Evolutionary conservation across 2,113 vertebrate genomes (phyloP).

Genomic region (Caranx ignobilis): DNA sequence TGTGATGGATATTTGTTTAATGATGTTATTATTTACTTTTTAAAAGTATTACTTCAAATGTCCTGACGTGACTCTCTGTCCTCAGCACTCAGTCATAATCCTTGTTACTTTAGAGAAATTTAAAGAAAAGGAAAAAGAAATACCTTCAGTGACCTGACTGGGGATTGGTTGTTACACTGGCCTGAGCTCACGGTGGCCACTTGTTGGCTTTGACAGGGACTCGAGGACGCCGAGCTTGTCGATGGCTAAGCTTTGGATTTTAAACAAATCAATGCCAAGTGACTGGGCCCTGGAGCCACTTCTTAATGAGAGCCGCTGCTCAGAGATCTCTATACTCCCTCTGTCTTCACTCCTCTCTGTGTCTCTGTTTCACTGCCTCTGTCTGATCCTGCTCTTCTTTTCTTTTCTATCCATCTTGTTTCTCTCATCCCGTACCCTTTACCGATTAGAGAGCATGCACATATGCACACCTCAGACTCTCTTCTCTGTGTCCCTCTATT

Average conservation of each 20-base stretch:
- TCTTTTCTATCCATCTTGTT: slow-evolving; percentile 27
- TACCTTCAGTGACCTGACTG: not conserved
- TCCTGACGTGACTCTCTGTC: slow-evolving; percentile 11
- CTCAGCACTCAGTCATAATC: not conserved
- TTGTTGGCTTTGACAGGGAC: slow-evolving; percentile 44
- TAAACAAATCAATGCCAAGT: slow-evolving; percentile 76
- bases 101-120: not conserved
- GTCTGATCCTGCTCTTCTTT: slow-evolving; percentile 24
- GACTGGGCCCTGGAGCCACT: slow-evolving; percentile 65
- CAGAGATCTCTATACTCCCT: slow-evolving; percentile 45
- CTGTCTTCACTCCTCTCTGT: not conserved
- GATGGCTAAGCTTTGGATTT: slow-evolving; percentile 68
- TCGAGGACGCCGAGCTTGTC: slow-evolving; percentile 51
- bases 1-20: not conserved
- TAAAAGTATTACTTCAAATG: not conserved
- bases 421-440: slow-evolving; percentile 41
- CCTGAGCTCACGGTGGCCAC: not conserved
- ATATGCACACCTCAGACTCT: not conserved
- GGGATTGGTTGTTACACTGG: slow-evolving; percentile 21
- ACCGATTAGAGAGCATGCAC: slow-evolving; percentile 16
- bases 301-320: slow-evolving; percentile 70
- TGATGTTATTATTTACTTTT: slow-evolving; percentile 15
- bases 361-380: slow-evolving; percentile 40
- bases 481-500: slow-evolving; percentile 12
- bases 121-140: not conserved